Conservation (phyloP, 2,888 invertebrate genomes). For the Leptothorax acervorum region DNA sequence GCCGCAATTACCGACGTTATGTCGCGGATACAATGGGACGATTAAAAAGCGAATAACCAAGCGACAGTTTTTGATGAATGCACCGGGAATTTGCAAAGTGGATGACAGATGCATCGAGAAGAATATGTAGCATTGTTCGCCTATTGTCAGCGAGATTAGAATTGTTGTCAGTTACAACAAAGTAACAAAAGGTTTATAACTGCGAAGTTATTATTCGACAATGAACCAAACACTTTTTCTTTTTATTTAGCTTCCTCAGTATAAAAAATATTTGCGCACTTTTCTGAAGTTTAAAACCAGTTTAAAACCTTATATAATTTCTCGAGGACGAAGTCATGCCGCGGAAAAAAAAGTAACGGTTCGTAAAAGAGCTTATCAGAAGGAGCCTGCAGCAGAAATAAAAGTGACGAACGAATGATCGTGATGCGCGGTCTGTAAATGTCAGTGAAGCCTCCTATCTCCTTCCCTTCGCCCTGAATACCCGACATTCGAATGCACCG, state of each 20-base stretch:
- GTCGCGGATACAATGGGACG: constrained; percentile 76
- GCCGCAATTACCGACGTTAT: constrained; percentile 68
- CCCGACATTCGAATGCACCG: constrained; percentile 55
- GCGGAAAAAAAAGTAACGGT: neutral
- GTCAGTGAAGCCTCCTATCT: constrained; percentile 33
- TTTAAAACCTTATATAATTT: neutral
- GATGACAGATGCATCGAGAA: neutral
- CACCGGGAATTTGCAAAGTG: constrained; percentile 12
- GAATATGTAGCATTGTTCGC: neutral
- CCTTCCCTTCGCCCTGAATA: constrained; percentile 40
- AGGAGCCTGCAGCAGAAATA: neutral
- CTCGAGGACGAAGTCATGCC: neutral
- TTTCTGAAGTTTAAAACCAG: neutral
- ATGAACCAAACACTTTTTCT: neutral
- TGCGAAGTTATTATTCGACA: neutral
- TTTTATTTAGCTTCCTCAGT: neutral
- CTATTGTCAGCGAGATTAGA: neutral
- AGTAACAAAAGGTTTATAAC: neutral
- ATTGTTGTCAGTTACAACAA: neutral
- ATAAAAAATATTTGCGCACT: neutral
- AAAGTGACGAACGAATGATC: constrained; percentile 3
- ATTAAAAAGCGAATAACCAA: constrained; percentile 74
- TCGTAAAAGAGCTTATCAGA: neutral
- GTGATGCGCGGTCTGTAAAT: constrained; percentile 3
- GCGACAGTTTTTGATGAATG: constrained; percentile 58